Percentiles rank a stretch among this genome's conserved stretches.
Evolutionary conservation across 1,140 invertebrate genomes (phyloP).

Genomic region (Caerostris extrusa): DNA sequence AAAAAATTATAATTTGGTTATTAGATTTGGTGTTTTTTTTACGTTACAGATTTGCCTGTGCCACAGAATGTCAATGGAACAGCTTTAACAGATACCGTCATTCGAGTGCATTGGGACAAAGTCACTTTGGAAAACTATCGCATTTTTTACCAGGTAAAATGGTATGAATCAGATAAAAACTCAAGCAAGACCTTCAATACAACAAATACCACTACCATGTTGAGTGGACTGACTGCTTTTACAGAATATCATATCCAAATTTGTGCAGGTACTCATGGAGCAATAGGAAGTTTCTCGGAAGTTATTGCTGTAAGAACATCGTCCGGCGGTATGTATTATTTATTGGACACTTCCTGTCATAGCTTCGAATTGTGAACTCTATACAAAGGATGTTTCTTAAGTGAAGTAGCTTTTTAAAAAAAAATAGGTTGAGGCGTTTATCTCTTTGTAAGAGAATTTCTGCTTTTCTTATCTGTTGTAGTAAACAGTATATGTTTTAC

Average conservation of each 20-base stretch:
- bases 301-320: not conserved
- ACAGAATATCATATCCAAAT: not conserved
- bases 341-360: no score
- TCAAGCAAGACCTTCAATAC: not conserved
- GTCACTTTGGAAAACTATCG: not conserved
- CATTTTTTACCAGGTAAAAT: not conserved
- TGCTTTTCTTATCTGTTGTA: no score
- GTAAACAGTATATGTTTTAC: no score
- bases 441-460: no score
- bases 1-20: no score
- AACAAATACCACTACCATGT: not conserved
- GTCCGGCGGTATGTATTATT: slow-evolving; percentile 13
- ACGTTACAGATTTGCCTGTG: not conserved
- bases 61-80: not conserved
- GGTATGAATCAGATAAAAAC: not conserved
- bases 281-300: slow-evolving; percentile 7
- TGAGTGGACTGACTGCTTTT: not conserved
- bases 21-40: no score
- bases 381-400: no score
- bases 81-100: not conserved
- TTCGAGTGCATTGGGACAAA: not conserved
- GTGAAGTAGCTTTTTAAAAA: no score
- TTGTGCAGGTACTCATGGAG: not conserved
- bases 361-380: no score
- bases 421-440: no score